Evolutionary conservation across 2,797 vertebrate genomes (phyloP).

Genomic region (Psittacula echo): DNA sequence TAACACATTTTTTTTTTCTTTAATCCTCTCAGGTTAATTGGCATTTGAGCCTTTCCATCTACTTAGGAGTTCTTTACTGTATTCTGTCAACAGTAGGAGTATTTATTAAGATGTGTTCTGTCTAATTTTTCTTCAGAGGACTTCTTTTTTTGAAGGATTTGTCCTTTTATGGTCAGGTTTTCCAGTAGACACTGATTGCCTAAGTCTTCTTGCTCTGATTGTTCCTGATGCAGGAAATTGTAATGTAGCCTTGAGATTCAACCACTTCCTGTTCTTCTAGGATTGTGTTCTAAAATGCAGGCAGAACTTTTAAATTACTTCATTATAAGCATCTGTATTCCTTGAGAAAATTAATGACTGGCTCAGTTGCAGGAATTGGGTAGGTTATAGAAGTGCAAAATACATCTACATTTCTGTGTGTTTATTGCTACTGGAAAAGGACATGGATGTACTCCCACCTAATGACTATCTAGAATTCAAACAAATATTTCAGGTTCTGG

Average conservation of each 20-base stretch:
- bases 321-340: neutral
- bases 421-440: neutral
- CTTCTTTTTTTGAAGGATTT: neutral
- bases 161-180: neutral
- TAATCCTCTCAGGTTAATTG: neutral
- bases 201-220: neutral
- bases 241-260: neutral
- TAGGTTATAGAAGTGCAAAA: neutral
- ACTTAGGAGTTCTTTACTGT: neutral
- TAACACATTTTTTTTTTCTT: neutral
- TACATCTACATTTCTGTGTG: neutral
- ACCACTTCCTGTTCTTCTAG: neutral
- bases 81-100: neutral
- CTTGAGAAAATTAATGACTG: neutral
- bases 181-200: neutral
- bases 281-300: neutral
- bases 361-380: neutral
- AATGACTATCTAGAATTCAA: neutral
- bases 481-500: neutral
- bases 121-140: neutral
- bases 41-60: neutral
- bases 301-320: neutral
- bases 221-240: neutral
- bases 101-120: neutral
- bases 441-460: neutral